phyloP scores from a whole-genome alignment of 2,797 vertebrate species.

The Parauchenoglanis ngamensis region DNA sequence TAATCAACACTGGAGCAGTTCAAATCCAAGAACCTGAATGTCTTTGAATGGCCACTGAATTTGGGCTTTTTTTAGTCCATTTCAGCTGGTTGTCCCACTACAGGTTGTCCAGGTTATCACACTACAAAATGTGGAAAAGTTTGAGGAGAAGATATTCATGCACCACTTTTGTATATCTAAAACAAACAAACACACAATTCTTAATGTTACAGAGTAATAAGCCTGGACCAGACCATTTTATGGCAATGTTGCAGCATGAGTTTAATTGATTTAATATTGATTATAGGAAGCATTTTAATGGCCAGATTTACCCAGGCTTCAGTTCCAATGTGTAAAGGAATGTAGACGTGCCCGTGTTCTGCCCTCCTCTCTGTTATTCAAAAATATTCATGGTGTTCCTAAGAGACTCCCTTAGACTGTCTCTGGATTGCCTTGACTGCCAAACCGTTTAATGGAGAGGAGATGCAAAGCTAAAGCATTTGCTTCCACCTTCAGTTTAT shows the following conservation, averaged over 20 bases:
- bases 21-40: neutral
- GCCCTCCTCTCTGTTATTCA: constrained; percentile 55
- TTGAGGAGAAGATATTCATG: neutral
- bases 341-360: constrained; percentile 41
- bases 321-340: constrained; percentile 54
- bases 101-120: neutral
- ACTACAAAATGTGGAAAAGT: no score
- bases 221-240: neutral
- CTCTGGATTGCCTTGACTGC: neutral
- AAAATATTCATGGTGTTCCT: constrained; percentile 19
- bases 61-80: neutral
- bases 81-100: neutral
- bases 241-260: neutral
- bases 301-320: constrained; percentile 63
- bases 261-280: neutral
- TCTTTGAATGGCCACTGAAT: neutral
- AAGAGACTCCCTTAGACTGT: neutral
- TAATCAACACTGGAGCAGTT: neutral
- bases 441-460: neutral
- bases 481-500: neutral
- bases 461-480: neutral
- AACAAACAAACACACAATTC: neutral
- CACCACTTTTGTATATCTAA: neutral
- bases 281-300: constrained; percentile 18
- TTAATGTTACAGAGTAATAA: neutral